Evolutionary conservation across 2,888 invertebrate genomes (phyloP).

Genomic region (Drosophila paracracens): DNA sequence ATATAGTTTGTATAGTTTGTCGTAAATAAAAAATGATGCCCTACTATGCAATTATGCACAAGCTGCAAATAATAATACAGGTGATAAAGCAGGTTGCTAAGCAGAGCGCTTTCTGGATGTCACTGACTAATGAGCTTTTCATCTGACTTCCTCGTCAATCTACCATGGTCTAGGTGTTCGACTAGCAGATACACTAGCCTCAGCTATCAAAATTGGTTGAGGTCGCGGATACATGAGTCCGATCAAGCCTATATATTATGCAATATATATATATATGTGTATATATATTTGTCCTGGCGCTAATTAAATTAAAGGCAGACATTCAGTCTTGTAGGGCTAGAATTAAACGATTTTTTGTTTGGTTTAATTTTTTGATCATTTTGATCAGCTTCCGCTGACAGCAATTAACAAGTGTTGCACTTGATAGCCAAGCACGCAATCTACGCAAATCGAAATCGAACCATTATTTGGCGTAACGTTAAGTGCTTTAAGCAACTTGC

Average conservation of each 20-base stretch:
- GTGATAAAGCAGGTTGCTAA: conserved; percentile 47
- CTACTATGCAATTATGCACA: conserved; percentile 68
- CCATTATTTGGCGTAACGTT: conserved; percentile 17
- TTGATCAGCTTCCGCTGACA: conserved; percentile 25
- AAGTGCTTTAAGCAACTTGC: conserved; percentile 43
- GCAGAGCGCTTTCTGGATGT: conserved; percentile 62
- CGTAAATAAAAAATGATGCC: conserved; percentile 74
- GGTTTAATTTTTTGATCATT: conserved; percentile 1
- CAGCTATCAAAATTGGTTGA: neutral
- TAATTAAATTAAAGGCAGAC: neutral
- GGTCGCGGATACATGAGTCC: neutral
- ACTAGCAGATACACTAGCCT: neutral
- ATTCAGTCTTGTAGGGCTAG: conserved; percentile 45
- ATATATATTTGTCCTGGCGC: neutral
- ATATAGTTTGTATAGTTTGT: conserved; percentile 37
- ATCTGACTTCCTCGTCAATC: conserved; percentile 4
- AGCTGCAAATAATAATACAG: conserved; percentile 38
- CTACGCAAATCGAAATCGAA: conserved; percentile 38
- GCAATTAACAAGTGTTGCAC: conserved; percentile 67
- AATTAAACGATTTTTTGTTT: conserved; percentile 27
- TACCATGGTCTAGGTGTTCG: conserved; percentile 50
- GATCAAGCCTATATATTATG: neutral
- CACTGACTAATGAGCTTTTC: conserved; percentile 72
- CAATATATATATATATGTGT: neutral
- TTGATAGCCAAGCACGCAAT: conserved; percentile 30